Conservation (phyloP, 2,888 invertebrate species). For the Eupithecia centaureata region DNA sequence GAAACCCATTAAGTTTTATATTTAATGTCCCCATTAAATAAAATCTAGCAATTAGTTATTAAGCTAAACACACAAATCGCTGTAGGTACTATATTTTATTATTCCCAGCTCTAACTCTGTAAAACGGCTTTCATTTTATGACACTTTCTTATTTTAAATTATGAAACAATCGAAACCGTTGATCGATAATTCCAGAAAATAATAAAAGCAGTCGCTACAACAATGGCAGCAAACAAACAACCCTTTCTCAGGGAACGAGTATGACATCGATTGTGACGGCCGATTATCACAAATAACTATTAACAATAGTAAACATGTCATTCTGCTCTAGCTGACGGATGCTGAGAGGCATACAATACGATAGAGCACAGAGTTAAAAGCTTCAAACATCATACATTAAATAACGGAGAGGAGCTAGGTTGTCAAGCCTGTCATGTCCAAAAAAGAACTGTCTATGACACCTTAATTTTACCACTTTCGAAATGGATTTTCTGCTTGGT, state of each 20-base stretch:
- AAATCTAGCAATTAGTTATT: not conserved
- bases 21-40: not conserved
- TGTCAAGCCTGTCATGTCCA: no score
- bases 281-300: constrained; percentile 48
- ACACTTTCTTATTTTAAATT: not conserved
- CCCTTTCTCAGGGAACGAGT: constrained; percentile 27
- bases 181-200: constrained; percentile 5
- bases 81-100: not conserved
- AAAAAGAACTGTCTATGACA: no score
- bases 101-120: not conserved
- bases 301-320: constrained; percentile 65
- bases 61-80: not conserved
- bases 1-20: not conserved
- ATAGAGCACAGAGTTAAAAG: not conserved
- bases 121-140: not conserved
- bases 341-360: constrained; percentile 9
- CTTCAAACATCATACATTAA: no score
- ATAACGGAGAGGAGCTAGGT: no score
- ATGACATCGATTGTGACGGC: constrained; percentile 45
- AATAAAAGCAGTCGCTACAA: constrained; percentile 9
- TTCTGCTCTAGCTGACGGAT: constrained; percentile 23
- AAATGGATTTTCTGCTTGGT: not conserved
- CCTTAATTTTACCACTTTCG: not conserved
- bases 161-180: constrained; percentile 11
- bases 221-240: constrained; percentile 13